These are phyloP conservation scores for Neelides sp. DNA, from an alignment of 1,140 invertebrate genomes.

Conservation along the genomic window DNA sequence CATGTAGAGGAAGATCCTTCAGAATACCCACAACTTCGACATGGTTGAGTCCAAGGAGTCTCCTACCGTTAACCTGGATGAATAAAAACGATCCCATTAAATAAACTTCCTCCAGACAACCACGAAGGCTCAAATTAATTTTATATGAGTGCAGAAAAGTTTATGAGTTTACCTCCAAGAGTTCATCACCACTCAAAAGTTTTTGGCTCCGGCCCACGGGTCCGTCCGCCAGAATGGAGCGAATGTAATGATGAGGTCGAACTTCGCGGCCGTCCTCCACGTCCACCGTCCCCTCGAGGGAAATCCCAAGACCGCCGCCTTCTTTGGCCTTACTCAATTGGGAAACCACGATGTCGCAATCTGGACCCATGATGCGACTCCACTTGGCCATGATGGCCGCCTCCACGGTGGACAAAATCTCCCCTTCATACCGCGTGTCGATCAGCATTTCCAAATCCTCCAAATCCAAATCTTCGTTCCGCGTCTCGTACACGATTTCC, in stretches of 20 bases:
- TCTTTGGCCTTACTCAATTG: constrained; percentile 65
- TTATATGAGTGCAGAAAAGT: constrained; percentile 1
- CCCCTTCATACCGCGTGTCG: constrained; percentile 41
- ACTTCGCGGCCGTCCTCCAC: constrained; percentile 80
- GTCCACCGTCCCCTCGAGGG: constrained; percentile 90
- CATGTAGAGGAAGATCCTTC: constrained; percentile 84
- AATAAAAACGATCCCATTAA: background rate
- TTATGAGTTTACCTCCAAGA: constrained; percentile 51
- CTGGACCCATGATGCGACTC: constrained; percentile 66
- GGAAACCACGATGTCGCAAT: constrained; percentile 68
- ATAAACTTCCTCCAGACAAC: background rate
- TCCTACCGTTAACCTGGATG: constrained; percentile 79
- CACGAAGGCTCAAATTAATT: background rate
- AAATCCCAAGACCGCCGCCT: constrained; percentile 84
- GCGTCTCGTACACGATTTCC: constrained; percentile 35
- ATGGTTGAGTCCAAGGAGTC: constrained; percentile 90
- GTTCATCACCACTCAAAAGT: constrained; percentile 75
- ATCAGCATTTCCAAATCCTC: constrained; percentile 52
- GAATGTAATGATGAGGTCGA: constrained; percentile 82
- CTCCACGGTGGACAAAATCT: constrained; percentile 55
- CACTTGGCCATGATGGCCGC: constrained; percentile 67
- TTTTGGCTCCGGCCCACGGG: constrained; percentile 75
- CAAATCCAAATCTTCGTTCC: constrained; percentile 43
- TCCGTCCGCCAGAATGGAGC: constrained; percentile 51
- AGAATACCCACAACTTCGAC: constrained; percentile 88